phyloP scores from a whole-genome alignment of 1,140 invertebrate species.

The Psilanteris sp. region DNA sequence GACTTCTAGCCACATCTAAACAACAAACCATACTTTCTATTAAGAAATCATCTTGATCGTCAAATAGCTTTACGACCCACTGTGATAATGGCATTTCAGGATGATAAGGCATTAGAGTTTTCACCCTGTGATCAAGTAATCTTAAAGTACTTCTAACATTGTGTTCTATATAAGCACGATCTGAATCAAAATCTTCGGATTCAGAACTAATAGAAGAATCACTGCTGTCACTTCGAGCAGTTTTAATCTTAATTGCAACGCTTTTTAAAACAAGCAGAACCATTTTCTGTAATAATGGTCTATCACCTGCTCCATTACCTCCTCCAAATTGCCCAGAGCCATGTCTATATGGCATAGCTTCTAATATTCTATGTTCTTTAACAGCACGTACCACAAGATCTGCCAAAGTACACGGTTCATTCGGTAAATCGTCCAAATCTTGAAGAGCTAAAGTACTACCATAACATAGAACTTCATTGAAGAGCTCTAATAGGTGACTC shows the following conservation, averaged over 20 bases:
- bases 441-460: conserved; percentile 92
- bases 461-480: conserved; percentile 94
- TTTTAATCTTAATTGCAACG: conserved; percentile 93
- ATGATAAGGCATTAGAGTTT: conserved; percentile 89
- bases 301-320: conserved; percentile 80
- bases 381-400: conserved; percentile 90
- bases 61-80: conserved; percentile 92
- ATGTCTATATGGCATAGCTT: conserved; percentile 83
- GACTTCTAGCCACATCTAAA: conserved; percentile 90
- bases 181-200: conserved; percentile 91
- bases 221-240: conserved; percentile 91
- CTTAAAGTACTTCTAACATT: conserved; percentile 90
- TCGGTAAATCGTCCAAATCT: conserved; percentile 85
- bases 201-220: conserved; percentile 90
- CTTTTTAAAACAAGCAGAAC: conserved; percentile 91
- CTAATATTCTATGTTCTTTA: conserved; percentile 89
- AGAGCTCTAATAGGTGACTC: conserved; percentile 89
- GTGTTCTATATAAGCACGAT: conserved; percentile 92
- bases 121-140: conserved; percentile 90
- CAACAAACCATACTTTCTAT: conserved; percentile 96
- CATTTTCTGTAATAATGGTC: conserved; percentile 89
- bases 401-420: conserved; percentile 91
- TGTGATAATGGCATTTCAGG: conserved; percentile 92
- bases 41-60: conserved; percentile 93
- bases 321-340: conserved; percentile 81